These are phyloP conservation scores for Heteractis magnifica DNA, from an alignment of 92 coral and sea anemone species.

Conservation along the genomic window DNA sequence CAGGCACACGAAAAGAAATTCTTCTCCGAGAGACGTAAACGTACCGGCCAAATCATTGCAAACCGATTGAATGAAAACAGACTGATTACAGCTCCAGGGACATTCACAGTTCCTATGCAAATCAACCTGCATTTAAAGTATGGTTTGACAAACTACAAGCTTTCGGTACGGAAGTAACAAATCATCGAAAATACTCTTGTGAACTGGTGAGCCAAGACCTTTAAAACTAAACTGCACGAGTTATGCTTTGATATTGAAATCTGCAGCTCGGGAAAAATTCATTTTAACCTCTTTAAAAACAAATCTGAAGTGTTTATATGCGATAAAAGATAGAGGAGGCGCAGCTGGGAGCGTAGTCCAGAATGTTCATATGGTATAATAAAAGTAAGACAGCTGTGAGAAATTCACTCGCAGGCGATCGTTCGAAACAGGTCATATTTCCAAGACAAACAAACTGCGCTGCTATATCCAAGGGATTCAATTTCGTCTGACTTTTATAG, in stretches of 20 bases:
- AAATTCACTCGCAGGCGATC: neutral
- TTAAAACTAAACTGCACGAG: neutral
- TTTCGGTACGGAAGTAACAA: neutral
- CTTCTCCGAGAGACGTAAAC: neutral
- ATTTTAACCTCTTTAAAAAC: neutral
- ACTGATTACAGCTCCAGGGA: neutral
- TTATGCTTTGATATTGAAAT: neutral
- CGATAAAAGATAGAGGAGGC: neutral
- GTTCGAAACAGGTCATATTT: neutral
- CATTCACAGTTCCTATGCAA: neutral
- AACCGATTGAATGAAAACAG: neutral
- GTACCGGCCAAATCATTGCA: neutral
- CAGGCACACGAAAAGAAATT: neutral
- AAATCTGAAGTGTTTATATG: neutral
- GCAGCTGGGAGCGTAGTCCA: neutral
- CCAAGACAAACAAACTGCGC: neutral
- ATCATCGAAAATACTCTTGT: neutral
- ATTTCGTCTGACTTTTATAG: neutral
- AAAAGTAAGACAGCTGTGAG: neutral
- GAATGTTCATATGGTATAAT: neutral
- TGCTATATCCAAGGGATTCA: neutral
- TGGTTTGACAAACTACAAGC: constrained; percentile 13
- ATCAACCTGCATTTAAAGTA: neutral
- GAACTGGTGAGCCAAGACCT: neutral
- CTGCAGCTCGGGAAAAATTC: neutral